These are phyloP conservation scores for Drosophila asahinai DNA, from an alignment of 1,140 invertebrate species.

Conservation along the genomic window DNA sequence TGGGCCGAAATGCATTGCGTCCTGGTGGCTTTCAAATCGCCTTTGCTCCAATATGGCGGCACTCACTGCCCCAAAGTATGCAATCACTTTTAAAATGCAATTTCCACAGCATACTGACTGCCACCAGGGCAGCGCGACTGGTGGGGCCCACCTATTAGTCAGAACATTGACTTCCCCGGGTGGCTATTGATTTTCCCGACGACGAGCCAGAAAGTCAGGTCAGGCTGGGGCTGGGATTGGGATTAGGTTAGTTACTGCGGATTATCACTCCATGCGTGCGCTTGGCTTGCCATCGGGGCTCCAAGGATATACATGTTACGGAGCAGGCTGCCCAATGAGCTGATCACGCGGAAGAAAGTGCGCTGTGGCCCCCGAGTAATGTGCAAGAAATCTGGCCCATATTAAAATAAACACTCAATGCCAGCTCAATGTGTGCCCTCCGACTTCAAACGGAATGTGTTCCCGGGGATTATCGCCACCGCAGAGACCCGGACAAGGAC, in stretches of 20 bases:
- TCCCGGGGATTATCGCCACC: slow-evolving; percentile 41
- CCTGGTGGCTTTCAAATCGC: slow-evolving; percentile 1
- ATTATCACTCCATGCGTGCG: slow-evolving; percentile 67
- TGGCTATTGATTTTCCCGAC: slow-evolving; percentile 66
- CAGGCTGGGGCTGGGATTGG: slow-evolving; percentile 8
- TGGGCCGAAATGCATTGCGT: slow-evolving; percentile 30
- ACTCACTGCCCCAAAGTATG: slow-evolving; percentile 33
- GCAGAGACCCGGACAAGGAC: slow-evolving; percentile 10
- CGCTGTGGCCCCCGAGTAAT: slow-evolving; percentile 53
- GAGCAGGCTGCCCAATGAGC: slow-evolving; percentile 69
- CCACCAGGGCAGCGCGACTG: slow-evolving; percentile 2
- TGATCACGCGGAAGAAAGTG: slow-evolving; percentile 76
- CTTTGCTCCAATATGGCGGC: slow-evolving; percentile 25
- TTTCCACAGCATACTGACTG: slow-evolving; percentile 20
- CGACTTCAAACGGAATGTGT: slow-evolving; percentile 54
- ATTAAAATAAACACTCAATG: slow-evolving; percentile 55
- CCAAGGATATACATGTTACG: slow-evolving; percentile 15
- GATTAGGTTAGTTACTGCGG: slow-evolving; percentile 28
- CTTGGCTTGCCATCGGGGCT: slow-evolving; percentile 25
- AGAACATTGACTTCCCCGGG: slow-evolving; percentile 54
- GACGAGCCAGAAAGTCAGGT: slow-evolving; percentile 31
- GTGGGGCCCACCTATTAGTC: slow-evolving; percentile 43
- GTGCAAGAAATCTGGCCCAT: slow-evolving; percentile 52
- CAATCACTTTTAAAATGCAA: slow-evolving; percentile 42
- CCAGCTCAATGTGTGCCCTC: slow-evolving; percentile 16